Conservation (phyloP, 2,113 vertebrate species). For the Phrynocephalus versicolor region DNA sequence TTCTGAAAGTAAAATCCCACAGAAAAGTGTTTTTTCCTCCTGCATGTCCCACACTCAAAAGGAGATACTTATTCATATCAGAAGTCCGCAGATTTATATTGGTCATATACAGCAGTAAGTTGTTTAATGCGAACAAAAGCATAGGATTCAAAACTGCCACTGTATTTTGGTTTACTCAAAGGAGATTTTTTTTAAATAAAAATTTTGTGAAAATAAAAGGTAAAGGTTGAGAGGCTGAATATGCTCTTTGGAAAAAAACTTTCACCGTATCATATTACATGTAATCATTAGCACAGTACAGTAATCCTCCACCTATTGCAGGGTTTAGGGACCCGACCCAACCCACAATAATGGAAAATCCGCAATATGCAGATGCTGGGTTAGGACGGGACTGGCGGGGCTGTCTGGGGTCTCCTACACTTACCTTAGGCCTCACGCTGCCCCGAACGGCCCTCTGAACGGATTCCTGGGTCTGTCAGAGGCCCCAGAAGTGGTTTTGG, state of each 20-base stretch:
- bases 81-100: constrained; percentile 30
- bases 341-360: too few species aligned
- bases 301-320: too few species aligned
- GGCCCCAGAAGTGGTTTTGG: too few species aligned
- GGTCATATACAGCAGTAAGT: constrained; percentile 34
- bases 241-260: constrained; percentile 14
- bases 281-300: too few species aligned
- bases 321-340: too few species aligned
- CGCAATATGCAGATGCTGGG: too few species aligned
- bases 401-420: too few species aligned
- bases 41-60: constrained; percentile 38
- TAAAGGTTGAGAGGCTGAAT: constrained; percentile 28
- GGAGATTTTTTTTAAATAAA: background rate
- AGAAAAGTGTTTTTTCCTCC: constrained; percentile 52
- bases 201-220: constrained; percentile 7
- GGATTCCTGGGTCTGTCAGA: too few species aligned
- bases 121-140: constrained; percentile 26
- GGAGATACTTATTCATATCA: constrained; percentile 27
- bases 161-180: constrained; percentile 1
- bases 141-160: background rate
- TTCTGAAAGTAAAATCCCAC: constrained; percentile 81
- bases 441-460: too few species aligned
- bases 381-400: too few species aligned
- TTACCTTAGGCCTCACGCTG: too few species aligned
- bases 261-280: constrained; percentile 18